Evolutionary conservation across 2,113 vertebrate genomes (phyloP), one percentile per base, ranked within the genome.

Genomic region (Chamaea fasciata): DNA sequence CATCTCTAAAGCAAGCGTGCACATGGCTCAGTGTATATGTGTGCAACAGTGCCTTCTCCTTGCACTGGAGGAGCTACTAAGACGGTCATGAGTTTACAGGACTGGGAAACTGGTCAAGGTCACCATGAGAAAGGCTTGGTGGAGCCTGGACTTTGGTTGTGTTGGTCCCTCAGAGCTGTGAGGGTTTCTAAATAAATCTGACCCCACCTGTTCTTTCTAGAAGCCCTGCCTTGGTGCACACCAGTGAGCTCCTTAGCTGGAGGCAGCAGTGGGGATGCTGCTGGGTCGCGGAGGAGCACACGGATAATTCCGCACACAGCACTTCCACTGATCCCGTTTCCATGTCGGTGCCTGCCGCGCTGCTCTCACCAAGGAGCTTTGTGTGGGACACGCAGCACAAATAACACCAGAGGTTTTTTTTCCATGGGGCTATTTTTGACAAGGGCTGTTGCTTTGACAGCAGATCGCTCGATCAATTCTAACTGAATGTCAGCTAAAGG

Each of bases 381-480:
- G 53, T 68, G 73, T 27, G 65, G 56, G 24, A 82, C 60, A 60
- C 0, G 0, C 1, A 0, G 42, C 52, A 46, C 85, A 84, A 78
- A 88, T 73, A 90, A 69, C 92, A 90, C 76, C 90, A 30, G 83
- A 89, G 95, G 55, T 24, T 90, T 93, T 95, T 95, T 94, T 89
- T 96, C 96, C 85, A 78, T 41, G 59, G 83, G 86, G 83, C 90
- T 96, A 91, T 86, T 96, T 97, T 94, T 89, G 92, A 62, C 28
- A 80, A 87, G 74, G 69, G 95, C 87, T 76, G 83, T 60, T 92
- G 78, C 71, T 85, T 64, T 78, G 79, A 80, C 60, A 90, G 93
- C 87, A 89, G 89, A 95, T 97, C 41, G 4, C 95, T 97, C 44
- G 60, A 96, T 98, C 97, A 96, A 50, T 93, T 92, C 77, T 27